phyloP scores from a whole-genome alignment of 1,140 invertebrate genomes.

The Panulirus ornatus region DNA sequence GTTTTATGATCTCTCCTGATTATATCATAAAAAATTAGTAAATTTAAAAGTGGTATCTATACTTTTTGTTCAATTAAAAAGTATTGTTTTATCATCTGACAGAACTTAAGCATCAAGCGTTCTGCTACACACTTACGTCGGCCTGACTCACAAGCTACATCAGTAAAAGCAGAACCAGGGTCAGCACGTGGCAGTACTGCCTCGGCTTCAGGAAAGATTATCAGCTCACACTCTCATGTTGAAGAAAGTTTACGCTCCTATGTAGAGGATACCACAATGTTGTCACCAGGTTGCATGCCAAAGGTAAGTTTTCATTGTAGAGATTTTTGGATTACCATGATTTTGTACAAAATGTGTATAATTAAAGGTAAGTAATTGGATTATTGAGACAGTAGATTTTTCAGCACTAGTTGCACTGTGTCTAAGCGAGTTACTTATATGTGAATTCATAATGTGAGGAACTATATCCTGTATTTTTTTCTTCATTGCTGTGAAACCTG shows the following conservation, averaged over 20 bases:
- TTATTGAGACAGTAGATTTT: no score
- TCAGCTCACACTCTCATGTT: conserved; percentile 64
- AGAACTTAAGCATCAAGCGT: conserved; percentile 41
- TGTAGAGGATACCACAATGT: conserved; percentile 47
- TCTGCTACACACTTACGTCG: conserved; percentile 56
- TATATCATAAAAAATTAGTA: background rate
- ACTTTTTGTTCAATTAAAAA: background rate
- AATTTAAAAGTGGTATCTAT: background rate
- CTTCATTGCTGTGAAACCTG: no score
- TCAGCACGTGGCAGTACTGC: conserved; percentile 80
- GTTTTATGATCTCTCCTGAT: background rate
- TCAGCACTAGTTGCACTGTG: no score
- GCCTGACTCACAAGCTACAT: conserved; percentile 82
- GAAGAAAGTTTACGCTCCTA: conserved; percentile 71
- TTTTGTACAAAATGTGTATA: no score
- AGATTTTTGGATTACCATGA: no score
- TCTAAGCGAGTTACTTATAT: no score
- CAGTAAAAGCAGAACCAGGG: conserved; percentile 83
- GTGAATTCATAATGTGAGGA: no score
- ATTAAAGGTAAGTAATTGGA: no score
- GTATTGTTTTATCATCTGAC: background rate
- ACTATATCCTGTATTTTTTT: no score
- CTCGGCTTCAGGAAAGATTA: conserved; percentile 77
- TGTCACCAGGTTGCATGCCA: conserved; percentile 45
- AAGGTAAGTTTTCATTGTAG: conserved; percentile 44